Conservation (phyloP, 2,113 vertebrate genomes). For the Labeo rohita region DNA sequence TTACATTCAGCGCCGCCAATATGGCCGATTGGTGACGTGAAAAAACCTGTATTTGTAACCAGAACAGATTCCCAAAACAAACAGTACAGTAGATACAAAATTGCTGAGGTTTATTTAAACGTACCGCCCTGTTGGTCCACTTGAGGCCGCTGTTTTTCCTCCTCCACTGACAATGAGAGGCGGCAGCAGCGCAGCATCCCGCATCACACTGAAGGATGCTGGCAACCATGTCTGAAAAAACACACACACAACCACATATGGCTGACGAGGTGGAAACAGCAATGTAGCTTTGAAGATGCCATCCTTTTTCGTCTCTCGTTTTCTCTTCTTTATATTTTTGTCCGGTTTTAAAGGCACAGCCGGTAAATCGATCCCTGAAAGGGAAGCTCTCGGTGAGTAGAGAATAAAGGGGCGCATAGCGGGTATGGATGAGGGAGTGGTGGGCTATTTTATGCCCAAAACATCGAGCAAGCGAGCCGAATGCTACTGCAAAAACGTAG, state of each 20-base stretch:
- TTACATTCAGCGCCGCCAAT: no score
- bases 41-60: background rate
- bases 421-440: slow-evolving; percentile 41
- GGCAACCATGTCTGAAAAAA: slow-evolving; percentile 21
- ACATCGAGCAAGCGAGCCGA: background rate
- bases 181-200: slow-evolving; percentile 62
- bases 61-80: background rate
- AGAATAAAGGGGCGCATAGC: slow-evolving; percentile 31
- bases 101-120: background rate
- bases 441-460: slow-evolving; percentile 7
- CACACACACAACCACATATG: slow-evolving; percentile 38
- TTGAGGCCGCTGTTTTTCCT: slow-evolving; percentile 44
- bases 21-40: no score
- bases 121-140: background rate
- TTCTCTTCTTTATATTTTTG: slow-evolving; percentile 64
- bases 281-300: slow-evolving; percentile 74
- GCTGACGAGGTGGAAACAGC: slow-evolving; percentile 58
- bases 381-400: slow-evolving; percentile 53
- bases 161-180: slow-evolving; percentile 60
- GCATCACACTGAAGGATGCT: slow-evolving; percentile 42
- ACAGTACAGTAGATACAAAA: background rate
- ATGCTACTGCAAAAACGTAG: background rate
- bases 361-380: slow-evolving; percentile 50
- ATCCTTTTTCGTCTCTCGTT: slow-evolving; percentile 58
- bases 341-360: slow-evolving; percentile 40